These are phyloP conservation scores for Limnothrissa miodon DNA, from an alignment of 2,113 vertebrate species.

Conservation along the genomic window DNA sequence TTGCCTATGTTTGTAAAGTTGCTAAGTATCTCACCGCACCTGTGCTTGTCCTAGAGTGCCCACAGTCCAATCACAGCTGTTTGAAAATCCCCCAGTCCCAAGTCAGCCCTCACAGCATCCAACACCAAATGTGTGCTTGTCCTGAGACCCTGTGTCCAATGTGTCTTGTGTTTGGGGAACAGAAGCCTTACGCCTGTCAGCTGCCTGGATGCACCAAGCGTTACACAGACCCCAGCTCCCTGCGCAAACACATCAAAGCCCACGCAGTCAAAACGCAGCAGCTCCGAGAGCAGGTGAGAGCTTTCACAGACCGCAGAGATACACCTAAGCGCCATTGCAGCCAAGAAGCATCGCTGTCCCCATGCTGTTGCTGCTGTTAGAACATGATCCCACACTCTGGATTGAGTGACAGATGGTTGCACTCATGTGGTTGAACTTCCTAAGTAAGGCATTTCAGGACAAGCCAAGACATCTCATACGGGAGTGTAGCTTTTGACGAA, in stretches of 20 bases:
- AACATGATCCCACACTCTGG: background rate
- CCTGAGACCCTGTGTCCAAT: conserved; percentile 23
- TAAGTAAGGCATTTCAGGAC: background rate
- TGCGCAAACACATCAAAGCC: conserved; percentile 70
- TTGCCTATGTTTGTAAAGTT: conserved; percentile 29
- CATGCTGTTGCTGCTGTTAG: background rate
- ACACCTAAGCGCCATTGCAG: conserved; percentile 47
- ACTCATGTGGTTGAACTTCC: background rate
- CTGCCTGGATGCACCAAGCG: conserved; percentile 69
- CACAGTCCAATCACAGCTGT: background rate
- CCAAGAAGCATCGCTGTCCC: background rate
- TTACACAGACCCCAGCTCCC: conserved; percentile 70
- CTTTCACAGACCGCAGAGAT: conserved; percentile 15
- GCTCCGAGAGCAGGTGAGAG: conserved; percentile 61
- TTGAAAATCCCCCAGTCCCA: background rate
- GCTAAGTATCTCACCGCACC: conserved; percentile 22
- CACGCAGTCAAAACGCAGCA: conserved; percentile 63
- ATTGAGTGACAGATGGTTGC: background rate
- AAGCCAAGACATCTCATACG: background rate
- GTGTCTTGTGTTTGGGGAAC: conserved; percentile 13
- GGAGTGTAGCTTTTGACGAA: background rate
- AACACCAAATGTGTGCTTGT: background rate
- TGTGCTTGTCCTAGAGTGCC: conserved; percentile 5
- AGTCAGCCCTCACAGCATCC: background rate
- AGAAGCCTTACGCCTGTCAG: conserved; percentile 74